These are phyloP conservation scores for Leptopilina boulardi DNA, from an alignment of 1,140 invertebrate species.

Conservation along the genomic window DNA sequence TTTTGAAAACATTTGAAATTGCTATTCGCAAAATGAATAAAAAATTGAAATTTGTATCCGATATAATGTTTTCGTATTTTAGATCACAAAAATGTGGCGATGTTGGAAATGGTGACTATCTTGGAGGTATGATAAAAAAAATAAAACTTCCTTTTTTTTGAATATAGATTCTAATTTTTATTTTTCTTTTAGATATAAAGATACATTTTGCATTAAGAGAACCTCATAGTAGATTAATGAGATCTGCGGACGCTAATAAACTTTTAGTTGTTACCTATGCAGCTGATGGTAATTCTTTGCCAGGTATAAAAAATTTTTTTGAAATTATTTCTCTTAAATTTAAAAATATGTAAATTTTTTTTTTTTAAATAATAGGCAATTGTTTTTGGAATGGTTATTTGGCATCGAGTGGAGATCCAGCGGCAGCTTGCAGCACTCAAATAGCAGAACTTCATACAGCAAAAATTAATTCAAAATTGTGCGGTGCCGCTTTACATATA, in stretches of 20 bases:
- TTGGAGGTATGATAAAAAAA: constrained; percentile 61
- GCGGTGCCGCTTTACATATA: constrained; percentile 75
- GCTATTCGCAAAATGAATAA: constrained; percentile 68
- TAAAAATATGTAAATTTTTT: background rate
- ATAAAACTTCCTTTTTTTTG: background rate
- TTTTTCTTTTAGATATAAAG: constrained; percentile 58
- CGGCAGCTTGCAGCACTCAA: constrained; percentile 79
- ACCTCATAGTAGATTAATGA: constrained; percentile 65
- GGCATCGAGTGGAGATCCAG: constrained; percentile 78
- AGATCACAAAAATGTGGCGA: constrained; percentile 66
- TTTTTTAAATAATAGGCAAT: constrained; percentile 58
- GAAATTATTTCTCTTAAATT: background rate
- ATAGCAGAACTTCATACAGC: constrained; percentile 79
- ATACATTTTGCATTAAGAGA: constrained; percentile 70
- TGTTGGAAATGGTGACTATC: constrained; percentile 68
- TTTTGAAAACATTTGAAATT: constrained; percentile 71
- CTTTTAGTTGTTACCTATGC: constrained; percentile 81
- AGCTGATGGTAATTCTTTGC: constrained; percentile 82
- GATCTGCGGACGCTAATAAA: constrained; percentile 73
- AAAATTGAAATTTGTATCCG: constrained; percentile 68
- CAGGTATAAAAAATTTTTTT: constrained; percentile 72
- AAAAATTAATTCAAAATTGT: constrained; percentile 75
- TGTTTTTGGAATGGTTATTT: constrained; percentile 70
- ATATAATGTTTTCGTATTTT: constrained; percentile 73
- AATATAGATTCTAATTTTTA: constrained; percentile 1